These are phyloP conservation scores for Protonibea diacanthus DNA, from an alignment of 2,797 vertebrate species.

Conservation along the genomic window DNA sequence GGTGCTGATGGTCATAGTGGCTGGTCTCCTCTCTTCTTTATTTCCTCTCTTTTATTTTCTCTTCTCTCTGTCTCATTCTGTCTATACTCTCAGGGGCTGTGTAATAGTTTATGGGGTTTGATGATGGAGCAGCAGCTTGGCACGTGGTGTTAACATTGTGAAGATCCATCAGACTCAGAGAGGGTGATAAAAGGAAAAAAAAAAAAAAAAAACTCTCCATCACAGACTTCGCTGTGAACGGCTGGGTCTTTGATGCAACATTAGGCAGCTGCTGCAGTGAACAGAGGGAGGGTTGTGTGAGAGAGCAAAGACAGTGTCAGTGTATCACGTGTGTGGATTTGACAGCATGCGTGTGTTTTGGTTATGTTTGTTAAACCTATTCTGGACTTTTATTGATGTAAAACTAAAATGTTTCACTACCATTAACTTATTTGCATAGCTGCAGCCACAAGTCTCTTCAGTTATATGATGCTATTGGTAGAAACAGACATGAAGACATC, in stretches of 20 bases:
- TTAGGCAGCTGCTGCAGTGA: conserved; percentile 65
- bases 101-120: conserved; percentile 28
- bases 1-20: conserved; percentile 18
- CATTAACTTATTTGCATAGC: neutral
- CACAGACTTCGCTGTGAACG: conserved; percentile 42
- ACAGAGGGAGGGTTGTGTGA: conserved; percentile 36
- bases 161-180: conserved; percentile 38
- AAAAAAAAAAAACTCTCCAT: conserved; percentile 14
- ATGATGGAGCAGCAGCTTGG: conserved; percentile 43
- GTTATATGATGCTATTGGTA: neutral
- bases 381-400: neutral
- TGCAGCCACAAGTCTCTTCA: neutral
- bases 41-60: conserved; percentile 27
- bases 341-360: neutral
- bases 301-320: conserved; percentile 7
- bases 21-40: conserved; percentile 17
- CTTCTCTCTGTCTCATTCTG: neutral
- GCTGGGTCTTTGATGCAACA: conserved; percentile 60
- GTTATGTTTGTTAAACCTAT: neutral
- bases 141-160: conserved; percentile 24
- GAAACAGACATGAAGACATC: neutral
- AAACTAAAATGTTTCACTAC: neutral
- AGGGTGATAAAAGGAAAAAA: conserved; percentile 11
- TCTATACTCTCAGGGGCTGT: conserved; percentile 23
- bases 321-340: neutral